Evolutionary conservation across 2,113 vertebrate species (phyloP), one percentile per base, ranked within the genome.

Genomic region (Cephalopterus ornatus): DNA sequence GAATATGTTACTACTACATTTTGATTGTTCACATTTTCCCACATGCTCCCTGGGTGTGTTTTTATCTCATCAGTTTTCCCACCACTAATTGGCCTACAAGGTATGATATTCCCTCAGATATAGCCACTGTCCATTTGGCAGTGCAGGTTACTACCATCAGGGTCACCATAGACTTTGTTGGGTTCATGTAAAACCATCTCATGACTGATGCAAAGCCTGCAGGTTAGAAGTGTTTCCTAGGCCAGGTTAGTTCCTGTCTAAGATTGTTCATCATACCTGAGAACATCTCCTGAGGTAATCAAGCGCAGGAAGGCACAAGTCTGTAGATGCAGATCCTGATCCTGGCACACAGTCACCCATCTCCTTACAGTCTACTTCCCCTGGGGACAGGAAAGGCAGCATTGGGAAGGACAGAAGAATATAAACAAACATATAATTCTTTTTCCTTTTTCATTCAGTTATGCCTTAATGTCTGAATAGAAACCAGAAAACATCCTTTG

Each of bases 241-340:
- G 6, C 16, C 5, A 61, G 32, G 30, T 37, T 46, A 20, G 11
- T 49, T 73, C 28, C 74, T 59, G 24, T 20, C 0, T 35, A 18
- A 62, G 66, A 32, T 14, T 55, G 39, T n/a, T 67, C 37, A 46
- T 30, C 52, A 6, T 96, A 99, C 99, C 99, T 99, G 99, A 9
- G 99, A 99, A 96, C 99, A 99, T 85, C 98, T 99, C 96, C 98
- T 98, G 87, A 99, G 98, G 96, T 99, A 99, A 96, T 99, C 99
- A 63, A 99, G 98, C 1, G 99, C 99, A 0, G 99, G 99, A 87
- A 99, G 98, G 97, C 99, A 99, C 97, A 99, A 98, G 94, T 99
- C 99, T 41, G 99, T 99, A 95, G 99, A 99, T 44, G 98, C 98
- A 96, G 96, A 97, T 70, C 97, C 98, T 9, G 98, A 98, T 67